A percentile compares a stretch with the other conserved stretches of the same genome.
These are phyloP conservation scores for Scaptodrosophila lebanonensis DNA, from an alignment of 1,140 invertebrate species.

Conservation along the genomic window DNA sequence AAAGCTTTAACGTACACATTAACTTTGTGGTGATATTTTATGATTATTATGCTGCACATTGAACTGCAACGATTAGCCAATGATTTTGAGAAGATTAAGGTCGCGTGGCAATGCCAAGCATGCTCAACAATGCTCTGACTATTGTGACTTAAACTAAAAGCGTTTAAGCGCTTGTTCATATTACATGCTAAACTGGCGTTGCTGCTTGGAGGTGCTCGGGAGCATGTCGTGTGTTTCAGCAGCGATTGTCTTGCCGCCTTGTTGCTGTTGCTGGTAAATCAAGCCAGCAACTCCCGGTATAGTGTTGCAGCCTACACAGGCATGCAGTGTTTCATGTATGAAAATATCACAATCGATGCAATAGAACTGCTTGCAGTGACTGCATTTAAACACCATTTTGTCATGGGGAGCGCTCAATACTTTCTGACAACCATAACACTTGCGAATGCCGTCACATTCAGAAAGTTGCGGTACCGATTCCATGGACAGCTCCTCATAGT, in stretches of 20 bases:
- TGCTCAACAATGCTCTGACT: too few species aligned
- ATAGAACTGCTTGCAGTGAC: conserved; percentile 87
- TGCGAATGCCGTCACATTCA: conserved; percentile 13
- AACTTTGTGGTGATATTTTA: too few species aligned
- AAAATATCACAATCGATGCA: conserved; percentile 97
- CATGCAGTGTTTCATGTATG: conserved; percentile 94
- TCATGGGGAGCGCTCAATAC: conserved; percentile 80
- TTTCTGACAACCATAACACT: conserved; percentile 86
- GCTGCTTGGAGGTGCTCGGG: conserved; percentile 40
- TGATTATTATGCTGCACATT: too few species aligned
- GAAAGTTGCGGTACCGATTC: conserved; percentile 78
- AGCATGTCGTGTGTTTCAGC: conserved; percentile 2
- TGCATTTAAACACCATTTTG: conserved; percentile 89
- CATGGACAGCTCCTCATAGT: conserved; percentile 85
- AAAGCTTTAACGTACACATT: too few species aligned
- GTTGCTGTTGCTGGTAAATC: conserved; percentile 48
- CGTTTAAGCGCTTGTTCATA: too few species aligned
- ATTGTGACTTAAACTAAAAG: too few species aligned
- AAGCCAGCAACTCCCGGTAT: conserved; percentile 60
- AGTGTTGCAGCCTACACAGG: conserved; percentile 93
- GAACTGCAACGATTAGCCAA: too few species aligned
- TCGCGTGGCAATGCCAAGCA: too few species aligned
- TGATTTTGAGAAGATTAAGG: too few species aligned
- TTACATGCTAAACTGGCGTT: conserved; percentile 35
- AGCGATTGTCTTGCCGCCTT: conserved; percentile 6